Conservation (phyloP, 2,888 invertebrate species). For the Thyatira batis region DNA sequence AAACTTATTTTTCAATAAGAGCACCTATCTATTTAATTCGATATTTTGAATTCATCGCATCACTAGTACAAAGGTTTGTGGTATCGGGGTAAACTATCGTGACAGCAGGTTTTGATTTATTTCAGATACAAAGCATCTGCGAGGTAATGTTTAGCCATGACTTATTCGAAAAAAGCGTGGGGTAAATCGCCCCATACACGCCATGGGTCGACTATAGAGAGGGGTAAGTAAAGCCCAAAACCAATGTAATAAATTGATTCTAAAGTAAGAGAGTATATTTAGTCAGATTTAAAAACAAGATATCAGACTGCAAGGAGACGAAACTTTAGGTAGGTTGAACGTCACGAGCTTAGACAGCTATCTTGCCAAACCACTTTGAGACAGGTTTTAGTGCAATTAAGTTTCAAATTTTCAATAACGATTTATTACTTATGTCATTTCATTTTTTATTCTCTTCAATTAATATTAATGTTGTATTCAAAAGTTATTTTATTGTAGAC, state of each 20-base stretch:
- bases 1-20: too few species aligned
- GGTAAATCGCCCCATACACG: too few species aligned
- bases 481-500: too few species aligned
- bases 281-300: background rate
- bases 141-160: too few species aligned
- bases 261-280: background rate
- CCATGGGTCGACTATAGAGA: background rate
- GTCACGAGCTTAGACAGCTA: background rate
- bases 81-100: too few species aligned
- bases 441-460: background rate
- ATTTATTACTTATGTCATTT: conserved; percentile 1
- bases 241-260: background rate
- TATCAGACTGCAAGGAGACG: background rate
- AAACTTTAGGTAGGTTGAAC: background rate
- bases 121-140: too few species aligned
- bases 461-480: background rate
- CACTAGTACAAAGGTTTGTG: too few species aligned
- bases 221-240: background rate
- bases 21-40: too few species aligned
- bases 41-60: too few species aligned
- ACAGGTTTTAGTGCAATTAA: background rate
- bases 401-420: background rate
- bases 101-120: too few species aligned
- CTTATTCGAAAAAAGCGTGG: too few species aligned
- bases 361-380: background rate